Evolutionary conservation across 2,797 vertebrate genomes (phyloP).

Genomic region (Apogon talboti): DNA sequence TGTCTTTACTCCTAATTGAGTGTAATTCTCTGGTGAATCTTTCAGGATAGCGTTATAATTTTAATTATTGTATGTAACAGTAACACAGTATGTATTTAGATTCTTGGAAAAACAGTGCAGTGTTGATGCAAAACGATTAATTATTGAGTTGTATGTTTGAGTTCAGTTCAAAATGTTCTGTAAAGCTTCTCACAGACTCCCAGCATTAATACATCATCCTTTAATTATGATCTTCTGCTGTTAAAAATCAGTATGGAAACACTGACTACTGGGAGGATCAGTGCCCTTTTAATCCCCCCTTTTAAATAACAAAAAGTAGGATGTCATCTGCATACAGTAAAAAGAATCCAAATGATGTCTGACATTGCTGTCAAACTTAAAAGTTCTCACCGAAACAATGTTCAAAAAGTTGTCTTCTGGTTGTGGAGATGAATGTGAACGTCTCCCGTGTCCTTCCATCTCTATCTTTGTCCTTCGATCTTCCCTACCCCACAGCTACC

Average conservation of each 20-base stretch:
- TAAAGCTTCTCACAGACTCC: background rate
- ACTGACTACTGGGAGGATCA: too few relatives aligned
- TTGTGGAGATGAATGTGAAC: slow-evolving; percentile 26
- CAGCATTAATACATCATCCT: background rate
- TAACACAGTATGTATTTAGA: background rate
- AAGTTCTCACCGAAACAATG: too few relatives aligned
- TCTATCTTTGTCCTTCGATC: slow-evolving; percentile 39
- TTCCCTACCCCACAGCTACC: slow-evolving; percentile 4
- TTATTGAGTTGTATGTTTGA: too few relatives aligned
- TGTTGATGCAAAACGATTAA: too few relatives aligned
- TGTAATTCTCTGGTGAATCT: slow-evolving; percentile 10
- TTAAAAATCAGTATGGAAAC: background rate
- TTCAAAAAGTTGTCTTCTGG: background rate
- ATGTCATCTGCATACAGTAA: slow-evolving; percentile 15
- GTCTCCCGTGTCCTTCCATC: slow-evolving; percentile 39
- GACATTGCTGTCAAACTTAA: background rate
- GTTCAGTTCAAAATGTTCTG: background rate
- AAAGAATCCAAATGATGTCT: background rate
- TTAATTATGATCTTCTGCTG: background rate
- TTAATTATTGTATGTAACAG: background rate
- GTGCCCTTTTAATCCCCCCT: background rate
- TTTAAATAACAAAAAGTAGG: background rate
- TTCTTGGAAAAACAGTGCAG: background rate
- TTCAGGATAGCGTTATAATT: background rate
- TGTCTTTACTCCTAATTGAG: slow-evolving; percentile 29